Base-by-base conservation (phyloP, 2,797 vertebrate genomes). In the Microctenopoma lineatum region DNA sequence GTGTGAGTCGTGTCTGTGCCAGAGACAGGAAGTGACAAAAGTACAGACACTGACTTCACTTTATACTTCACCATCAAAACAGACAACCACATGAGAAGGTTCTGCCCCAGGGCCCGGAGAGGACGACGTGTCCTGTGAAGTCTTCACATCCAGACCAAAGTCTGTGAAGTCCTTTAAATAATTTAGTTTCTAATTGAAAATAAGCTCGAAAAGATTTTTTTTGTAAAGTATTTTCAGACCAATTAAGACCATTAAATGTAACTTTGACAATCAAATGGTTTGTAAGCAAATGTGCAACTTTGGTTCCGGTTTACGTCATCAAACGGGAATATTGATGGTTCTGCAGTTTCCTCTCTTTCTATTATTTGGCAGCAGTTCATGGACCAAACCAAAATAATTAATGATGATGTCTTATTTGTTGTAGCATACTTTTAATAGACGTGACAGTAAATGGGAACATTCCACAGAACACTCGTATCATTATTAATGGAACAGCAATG, bases 41-140 rank as follows among this genome's bases (percentile, higher is more conserved):
- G 42, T 8, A 52, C 25, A 63, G 42, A 61, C 65, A 66, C 25
- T 67, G 58, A 77, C 67, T 32, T 68, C 36, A 60, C 46, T 61
- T 73, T 57, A 44, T 58, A 55, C 52, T 67, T 74, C 53, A 59
- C 38, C 64, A 61, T 83, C 59, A 75, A 72, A 77, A 69, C 59
- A 57, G 44, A 51, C 32, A 44, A 61, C 36, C 51, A 25, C 4
- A 12, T 65, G 36, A 70, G 11, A 25, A 59, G 38, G 60, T 44
- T 73, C 38, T 45, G 69, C 82, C 82, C 71, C 41, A 10, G 58
- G 57, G 56, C 47, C 16, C 0, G n/a, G 6, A 67, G 18, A 50
- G 18, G 53, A 71, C n/a, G 52, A 66, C n/a, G 44, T 80, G 68
- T 77, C 61, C 53, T 46, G 25, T 39, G 8, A 60, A 73, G 68